Conservation (phyloP, 2,888 invertebrate genomes). For the Drosophila diplacantha region DNA sequence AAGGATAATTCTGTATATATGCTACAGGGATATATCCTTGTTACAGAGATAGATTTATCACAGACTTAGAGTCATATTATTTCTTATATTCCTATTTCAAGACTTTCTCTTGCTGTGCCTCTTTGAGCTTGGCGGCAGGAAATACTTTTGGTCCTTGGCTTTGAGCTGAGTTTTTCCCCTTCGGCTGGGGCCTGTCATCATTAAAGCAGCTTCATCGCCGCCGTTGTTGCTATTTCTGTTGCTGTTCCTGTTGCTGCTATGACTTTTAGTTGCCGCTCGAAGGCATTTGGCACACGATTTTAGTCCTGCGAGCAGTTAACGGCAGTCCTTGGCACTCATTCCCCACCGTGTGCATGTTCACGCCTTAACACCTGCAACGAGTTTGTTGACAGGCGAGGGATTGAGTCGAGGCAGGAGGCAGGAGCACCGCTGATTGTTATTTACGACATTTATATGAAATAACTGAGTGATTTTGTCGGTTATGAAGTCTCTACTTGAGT, state of each 20-base stretch:
- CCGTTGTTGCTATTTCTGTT: conserved; percentile 15
- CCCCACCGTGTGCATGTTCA: conserved; percentile 37
- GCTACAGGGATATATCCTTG: not conserved
- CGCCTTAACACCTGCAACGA: conserved; percentile 52
- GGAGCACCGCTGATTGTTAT: conserved; percentile 11
- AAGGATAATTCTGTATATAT: not conserved
- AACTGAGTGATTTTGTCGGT: conserved; percentile 12
- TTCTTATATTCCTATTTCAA: not conserved
- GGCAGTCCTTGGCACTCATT: conserved; percentile 27
- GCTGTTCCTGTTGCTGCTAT: conserved; percentile 39
- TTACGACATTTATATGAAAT: conserved; percentile 24
- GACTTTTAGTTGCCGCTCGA: conserved; percentile 51
- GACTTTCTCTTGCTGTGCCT: not conserved
- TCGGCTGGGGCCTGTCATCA: conserved; percentile 19
- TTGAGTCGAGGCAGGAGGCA: not conserved
- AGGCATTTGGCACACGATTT: conserved; percentile 51
- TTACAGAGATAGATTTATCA: not conserved
- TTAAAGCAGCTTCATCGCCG: conserved; percentile 33
- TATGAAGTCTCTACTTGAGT: not conserved
- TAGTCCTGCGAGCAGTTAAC: conserved; percentile 24
- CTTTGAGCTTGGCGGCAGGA: conserved; percentile 11
- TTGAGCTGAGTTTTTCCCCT: conserved; percentile 24
- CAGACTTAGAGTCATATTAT: not conserved
- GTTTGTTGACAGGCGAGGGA: conserved; percentile 35
- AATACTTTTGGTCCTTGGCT: conserved; percentile 31